Evolutionary conservation across 2,113 vertebrate species (phyloP), one percentile per base, ranked within the genome.

Genomic region (Phrynosoma platyrhinos): DNA sequence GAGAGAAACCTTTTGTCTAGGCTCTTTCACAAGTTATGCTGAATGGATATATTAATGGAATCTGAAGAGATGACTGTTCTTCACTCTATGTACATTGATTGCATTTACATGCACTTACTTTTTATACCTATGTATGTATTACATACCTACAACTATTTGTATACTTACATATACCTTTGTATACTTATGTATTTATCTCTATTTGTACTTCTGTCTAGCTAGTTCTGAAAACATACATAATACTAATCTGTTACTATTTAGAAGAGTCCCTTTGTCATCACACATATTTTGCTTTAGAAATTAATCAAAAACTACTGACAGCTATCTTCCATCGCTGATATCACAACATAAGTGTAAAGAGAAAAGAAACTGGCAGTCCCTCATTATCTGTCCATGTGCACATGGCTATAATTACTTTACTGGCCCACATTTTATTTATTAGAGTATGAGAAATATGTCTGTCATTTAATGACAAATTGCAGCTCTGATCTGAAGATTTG

Each of bases 371-470:
- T n/a, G n/a, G 23, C 68, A 18, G n/a, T 23, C 23, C 32, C 20
- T 74, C 58, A 25, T 75, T 75, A 84, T 30, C 71, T 14, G 55
- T 81, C 89, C 36, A 76, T 85, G 8, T 27, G 87, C 25, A 36
- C 52, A 88, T 2, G 74, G 13, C 82, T 88, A 80, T 12, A 68
- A 16, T 0, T 0, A 30, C 3, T 84, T 83, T 3, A 80, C 78
- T 80, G 27, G 25, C 86, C 0, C 32, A 52, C 13, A 27, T 90
- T 58, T 9, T 71, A 77, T 16, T 16, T 72, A 25, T 32, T 71
- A 27, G 58, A 78, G 81, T 66, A 86, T 58, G 0, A 84, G 18
- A 40, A 84, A 88, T 72, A 55, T 69, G 32, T 16, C 7, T 66
- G 79, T 71, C 75, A 4, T 30, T 88, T 80, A 40, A 42, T 27